Evolutionary conservation across 2,113 vertebrate species (phyloP).

Genomic region (Callipepla squamata): DNA sequence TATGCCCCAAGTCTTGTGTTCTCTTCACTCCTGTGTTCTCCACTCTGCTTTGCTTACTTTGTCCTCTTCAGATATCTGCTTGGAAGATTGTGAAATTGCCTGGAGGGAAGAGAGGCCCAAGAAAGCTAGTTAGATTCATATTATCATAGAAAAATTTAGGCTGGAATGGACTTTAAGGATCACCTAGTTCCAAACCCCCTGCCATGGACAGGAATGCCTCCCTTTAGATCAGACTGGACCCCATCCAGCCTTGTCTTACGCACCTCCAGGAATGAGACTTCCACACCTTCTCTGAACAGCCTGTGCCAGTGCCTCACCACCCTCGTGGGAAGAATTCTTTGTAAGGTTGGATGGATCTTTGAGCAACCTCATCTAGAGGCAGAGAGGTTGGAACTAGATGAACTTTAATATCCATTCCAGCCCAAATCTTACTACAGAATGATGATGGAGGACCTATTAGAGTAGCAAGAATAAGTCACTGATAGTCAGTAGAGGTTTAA

Average conservation of each 20-base stretch:
- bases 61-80: background rate
- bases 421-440: background rate
- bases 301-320: background rate
- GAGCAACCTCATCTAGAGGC: background rate
- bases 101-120: background rate
- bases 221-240: background rate
- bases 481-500: background rate
- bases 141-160: background rate
- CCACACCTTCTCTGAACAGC: background rate
- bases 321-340: background rate
- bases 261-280: background rate
- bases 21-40: background rate
- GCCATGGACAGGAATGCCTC: background rate
- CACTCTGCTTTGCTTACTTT: background rate
- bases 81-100: background rate
- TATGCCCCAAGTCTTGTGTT: rapidly evolving
- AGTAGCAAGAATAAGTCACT: background rate
- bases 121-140: background rate
- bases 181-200: background rate
- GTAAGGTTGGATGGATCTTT: background rate
- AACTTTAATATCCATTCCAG: background rate
- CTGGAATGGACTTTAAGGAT: background rate
- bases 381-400: background rate
- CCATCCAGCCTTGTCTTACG: background rate
- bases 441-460: no score